These are phyloP conservation scores for Hydrochoerus hydrochaeris DNA, from an alignment of 2,113 vertebrate species.

Conservation along the genomic window DNA sequence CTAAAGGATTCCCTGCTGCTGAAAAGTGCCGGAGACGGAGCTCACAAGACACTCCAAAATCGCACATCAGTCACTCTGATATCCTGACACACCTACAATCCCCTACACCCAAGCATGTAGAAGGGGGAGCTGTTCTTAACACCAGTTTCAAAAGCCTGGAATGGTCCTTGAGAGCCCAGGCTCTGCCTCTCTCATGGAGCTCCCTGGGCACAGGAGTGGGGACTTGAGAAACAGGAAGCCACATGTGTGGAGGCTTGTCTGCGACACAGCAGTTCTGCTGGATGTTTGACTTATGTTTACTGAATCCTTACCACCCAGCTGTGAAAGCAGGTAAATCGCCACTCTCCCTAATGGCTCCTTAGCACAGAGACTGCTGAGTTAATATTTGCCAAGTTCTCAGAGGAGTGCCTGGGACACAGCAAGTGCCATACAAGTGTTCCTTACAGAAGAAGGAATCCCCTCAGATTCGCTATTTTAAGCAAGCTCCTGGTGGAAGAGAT, in stretches of 20 bases:
- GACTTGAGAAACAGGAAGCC: neutral
- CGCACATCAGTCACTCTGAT: neutral
- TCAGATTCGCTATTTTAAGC: neutral
- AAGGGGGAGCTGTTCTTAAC: neutral
- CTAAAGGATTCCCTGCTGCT: neutral
- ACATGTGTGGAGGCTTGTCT: neutral
- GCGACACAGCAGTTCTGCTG: neutral
- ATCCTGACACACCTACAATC: neutral
- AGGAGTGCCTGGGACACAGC: neutral
- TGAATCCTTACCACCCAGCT: neutral
- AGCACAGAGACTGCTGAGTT: neutral
- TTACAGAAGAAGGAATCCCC: neutral
- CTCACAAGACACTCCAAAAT: neutral
- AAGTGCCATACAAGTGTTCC: neutral
- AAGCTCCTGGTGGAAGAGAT: neutral
- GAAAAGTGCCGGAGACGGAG: neutral
- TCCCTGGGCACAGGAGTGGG: too few relatives aligned
- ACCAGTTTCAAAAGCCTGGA: neutral
- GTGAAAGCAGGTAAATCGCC: neutral
- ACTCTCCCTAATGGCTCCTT: neutral
- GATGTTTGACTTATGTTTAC: neutral
- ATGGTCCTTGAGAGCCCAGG: neutral
- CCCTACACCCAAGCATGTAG: neutral
- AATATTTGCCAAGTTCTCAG: conserved; percentile 13
- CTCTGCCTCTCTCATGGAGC: neutral